These are phyloP conservation scores for Agrilus cyanescens DNA, from an alignment of 2,888 invertebrate genomes.

Conservation along the genomic window DNA sequence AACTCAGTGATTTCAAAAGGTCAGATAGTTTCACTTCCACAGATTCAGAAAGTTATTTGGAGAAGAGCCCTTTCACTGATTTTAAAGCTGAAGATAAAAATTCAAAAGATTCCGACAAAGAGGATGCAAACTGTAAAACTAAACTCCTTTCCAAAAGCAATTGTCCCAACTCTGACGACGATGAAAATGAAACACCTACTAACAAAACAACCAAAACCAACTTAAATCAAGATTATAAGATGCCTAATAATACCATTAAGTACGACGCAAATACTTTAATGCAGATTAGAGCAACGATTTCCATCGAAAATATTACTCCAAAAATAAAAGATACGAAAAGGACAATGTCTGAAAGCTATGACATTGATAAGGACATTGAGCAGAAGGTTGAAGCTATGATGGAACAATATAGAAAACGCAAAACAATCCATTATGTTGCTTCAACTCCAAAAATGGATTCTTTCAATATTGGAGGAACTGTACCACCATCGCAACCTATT, in stretches of 20 bases:
- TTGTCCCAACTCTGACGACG: slow-evolving; percentile 27
- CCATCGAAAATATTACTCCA: slow-evolving; percentile 22
- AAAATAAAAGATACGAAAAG: slow-evolving; percentile 15
- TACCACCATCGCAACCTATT: slow-evolving; percentile 54
- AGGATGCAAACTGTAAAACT: slow-evolving; percentile 25
- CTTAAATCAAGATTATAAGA: slow-evolving; percentile 30
- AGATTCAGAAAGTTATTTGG: slow-evolving; percentile 33
- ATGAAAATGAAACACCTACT: slow-evolving; percentile 29
- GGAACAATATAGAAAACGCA: slow-evolving; percentile 41
- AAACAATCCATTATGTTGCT: slow-evolving; percentile 26
- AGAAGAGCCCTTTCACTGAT: slow-evolving; percentile 30
- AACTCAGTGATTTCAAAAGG: slow-evolving; percentile 45
- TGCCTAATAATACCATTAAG: slow-evolving; percentile 23
- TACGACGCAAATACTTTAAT: slow-evolving; percentile 33
- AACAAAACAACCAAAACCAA: slow-evolving; percentile 23
- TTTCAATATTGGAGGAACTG: slow-evolving; percentile 25
- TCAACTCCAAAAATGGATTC: slow-evolving; percentile 24
- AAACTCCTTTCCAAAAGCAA: no score
- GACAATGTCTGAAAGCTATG: slow-evolving; percentile 21
- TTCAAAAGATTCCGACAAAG: slow-evolving; percentile 20
- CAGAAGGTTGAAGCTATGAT: slow-evolving; percentile 38
- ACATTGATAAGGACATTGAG: slow-evolving; percentile 28
- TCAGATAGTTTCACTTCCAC: slow-evolving; percentile 29
- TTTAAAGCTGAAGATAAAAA: slow-evolving; percentile 32
- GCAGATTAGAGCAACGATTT: slow-evolving; percentile 26